These are phyloP conservation scores for Triops cancriformis DNA, from an alignment of 1,140 invertebrate species.

Conservation along the genomic window DNA sequence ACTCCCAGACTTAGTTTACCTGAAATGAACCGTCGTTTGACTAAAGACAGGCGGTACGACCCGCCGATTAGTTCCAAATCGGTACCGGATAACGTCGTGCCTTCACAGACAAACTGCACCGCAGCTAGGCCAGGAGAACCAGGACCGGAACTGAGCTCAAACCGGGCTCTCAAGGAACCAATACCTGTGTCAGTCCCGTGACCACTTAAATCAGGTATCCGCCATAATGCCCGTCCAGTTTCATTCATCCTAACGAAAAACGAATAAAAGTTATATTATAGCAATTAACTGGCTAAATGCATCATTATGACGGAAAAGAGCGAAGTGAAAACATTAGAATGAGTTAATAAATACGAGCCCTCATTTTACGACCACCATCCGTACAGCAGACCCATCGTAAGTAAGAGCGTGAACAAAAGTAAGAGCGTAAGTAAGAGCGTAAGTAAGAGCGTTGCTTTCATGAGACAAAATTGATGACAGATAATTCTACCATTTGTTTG, in stretches of 20 bases:
- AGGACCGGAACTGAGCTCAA: slow-evolving; percentile 72
- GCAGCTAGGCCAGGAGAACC: slow-evolving; percentile 72
- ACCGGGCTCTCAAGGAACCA: slow-evolving; percentile 78
- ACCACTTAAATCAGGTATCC: slow-evolving; percentile 77
- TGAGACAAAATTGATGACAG: too few relatives aligned
- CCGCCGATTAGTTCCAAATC: slow-evolving; percentile 81
- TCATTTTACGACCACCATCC: background rate
- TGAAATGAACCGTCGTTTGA: slow-evolving; percentile 88
- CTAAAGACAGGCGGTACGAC: slow-evolving; percentile 85
- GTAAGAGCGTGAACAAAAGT: too few relatives aligned
- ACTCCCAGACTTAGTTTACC: slow-evolving; percentile 49
- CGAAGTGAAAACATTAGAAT: background rate
- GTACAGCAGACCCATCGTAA: too few relatives aligned
- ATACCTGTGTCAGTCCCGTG: slow-evolving; percentile 70
- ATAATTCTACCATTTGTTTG: too few relatives aligned
- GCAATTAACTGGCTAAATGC: background rate
- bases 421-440: too few relatives aligned
- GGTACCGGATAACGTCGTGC: slow-evolving; percentile 83
- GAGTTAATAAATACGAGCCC: background rate
- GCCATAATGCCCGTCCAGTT: slow-evolving; percentile 77
- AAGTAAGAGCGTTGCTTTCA: too few relatives aligned
- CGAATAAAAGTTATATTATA: slow-evolving; percentile 6
- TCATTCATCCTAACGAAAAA: slow-evolving; percentile 55
- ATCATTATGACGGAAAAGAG: background rate
- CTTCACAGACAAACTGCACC: slow-evolving; percentile 89